Evolutionary conservation across 2,888 invertebrate species (phyloP).

Genomic region (Galerucella pusilla): DNA sequence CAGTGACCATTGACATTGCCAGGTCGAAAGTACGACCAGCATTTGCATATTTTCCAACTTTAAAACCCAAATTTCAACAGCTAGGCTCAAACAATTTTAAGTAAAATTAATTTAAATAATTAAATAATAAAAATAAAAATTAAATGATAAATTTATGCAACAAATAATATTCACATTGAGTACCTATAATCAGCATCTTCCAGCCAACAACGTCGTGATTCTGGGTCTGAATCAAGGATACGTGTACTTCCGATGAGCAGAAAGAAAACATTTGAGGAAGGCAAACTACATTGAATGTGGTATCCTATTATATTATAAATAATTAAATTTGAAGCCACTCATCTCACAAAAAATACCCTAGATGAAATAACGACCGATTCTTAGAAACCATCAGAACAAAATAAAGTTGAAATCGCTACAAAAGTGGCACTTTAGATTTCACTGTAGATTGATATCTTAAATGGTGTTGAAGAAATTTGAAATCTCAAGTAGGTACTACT

Average conservation of each 20-base stretch:
- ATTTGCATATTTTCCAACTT: too few species aligned
- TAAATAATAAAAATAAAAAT: too few species aligned
- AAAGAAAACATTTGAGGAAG: background rate
- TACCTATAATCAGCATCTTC: too few species aligned
- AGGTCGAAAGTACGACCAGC: too few species aligned
- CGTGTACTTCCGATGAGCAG: background rate
- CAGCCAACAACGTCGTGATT: too few species aligned
- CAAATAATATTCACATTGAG: too few species aligned
- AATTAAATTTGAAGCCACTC: constrained; percentile 6
- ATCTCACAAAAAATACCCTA: constrained; percentile 5
- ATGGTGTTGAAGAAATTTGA: constrained; percentile 54
- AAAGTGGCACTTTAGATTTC: constrained; percentile 40
- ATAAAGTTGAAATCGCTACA: constrained; percentile 29
- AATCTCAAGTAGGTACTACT: constrained; percentile 48
- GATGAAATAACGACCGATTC: constrained; percentile 34
- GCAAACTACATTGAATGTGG: background rate
- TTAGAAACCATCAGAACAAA: constrained; percentile 50
- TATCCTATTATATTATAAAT: background rate
- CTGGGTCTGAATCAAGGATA: background rate
- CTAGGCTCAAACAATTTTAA: too few species aligned
- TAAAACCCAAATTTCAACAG: too few species aligned
- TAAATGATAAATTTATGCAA: too few species aligned
- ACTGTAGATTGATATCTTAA: constrained; percentile 56
- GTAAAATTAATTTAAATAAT: too few species aligned
- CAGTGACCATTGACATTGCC: too few species aligned